Conservation (phyloP, 1,140 invertebrate genomes). For the Drosophila gunungcola region DNA sequence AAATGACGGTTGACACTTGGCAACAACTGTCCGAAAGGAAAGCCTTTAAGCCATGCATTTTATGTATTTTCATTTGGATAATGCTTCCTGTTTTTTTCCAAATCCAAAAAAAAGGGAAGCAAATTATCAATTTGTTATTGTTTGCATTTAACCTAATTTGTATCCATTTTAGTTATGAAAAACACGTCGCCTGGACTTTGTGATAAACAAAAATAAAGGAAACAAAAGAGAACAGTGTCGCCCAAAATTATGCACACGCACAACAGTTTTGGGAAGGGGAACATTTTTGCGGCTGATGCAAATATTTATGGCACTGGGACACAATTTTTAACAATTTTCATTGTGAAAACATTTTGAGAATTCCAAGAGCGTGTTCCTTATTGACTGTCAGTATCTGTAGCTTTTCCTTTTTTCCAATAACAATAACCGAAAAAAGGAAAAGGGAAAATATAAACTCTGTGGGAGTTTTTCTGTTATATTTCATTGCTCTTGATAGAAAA, state of each 20-base stretch:
- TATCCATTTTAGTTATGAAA: slow-evolving; percentile 51
- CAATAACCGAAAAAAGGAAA: slow-evolving; percentile 41
- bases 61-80: slow-evolving; percentile 23
- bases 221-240: slow-evolving; percentile 22
- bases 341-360: slow-evolving; percentile 46
- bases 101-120: neutral
- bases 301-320: slow-evolving; percentile 44
- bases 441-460: slow-evolving; percentile 52
- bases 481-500: slow-evolving; percentile 74
- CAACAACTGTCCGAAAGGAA: slow-evolving; percentile 8
- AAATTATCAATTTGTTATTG: slow-evolving; percentile 61
- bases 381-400: slow-evolving; percentile 27
- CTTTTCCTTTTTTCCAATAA: slow-evolving; percentile 55
- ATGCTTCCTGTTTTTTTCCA: slow-evolving; percentile 4
- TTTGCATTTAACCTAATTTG: slow-evolving; percentile 71
- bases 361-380: slow-evolving; percentile 51
- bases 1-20: slow-evolving; percentile 18
- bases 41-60: slow-evolving; percentile 14
- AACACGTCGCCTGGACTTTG: slow-evolving; percentile 56
- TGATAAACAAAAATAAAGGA: slow-evolving; percentile 6
- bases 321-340: slow-evolving; percentile 42
- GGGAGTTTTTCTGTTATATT: slow-evolving; percentile 38
- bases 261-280: slow-evolving; percentile 1
- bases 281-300: slow-evolving; percentile 28
- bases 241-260: slow-evolving; percentile 44